These are phyloP conservation scores for Leptinotarsa lineolata DNA, from an alignment of 1,140 invertebrate species.

Conservation along the genomic window DNA sequence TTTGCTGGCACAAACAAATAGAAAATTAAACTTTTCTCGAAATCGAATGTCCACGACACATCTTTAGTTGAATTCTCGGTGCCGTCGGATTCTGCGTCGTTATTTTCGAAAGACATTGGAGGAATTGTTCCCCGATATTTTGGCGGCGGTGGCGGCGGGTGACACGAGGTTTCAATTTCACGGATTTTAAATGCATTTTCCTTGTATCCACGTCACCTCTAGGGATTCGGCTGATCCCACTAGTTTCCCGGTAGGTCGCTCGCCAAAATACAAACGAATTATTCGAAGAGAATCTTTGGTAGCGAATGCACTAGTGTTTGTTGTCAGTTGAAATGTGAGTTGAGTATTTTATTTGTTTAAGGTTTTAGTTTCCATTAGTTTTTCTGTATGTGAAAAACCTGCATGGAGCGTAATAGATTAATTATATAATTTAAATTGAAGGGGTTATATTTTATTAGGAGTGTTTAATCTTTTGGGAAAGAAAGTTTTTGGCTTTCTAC, in stretches of 20 bases:
- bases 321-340: neutral
- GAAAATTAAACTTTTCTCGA: no score
- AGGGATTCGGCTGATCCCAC: constrained; percentile 18
- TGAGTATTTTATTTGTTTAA: neutral
- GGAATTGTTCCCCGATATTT: constrained; percentile 20
- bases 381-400: no score
- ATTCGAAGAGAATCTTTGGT: neutral
- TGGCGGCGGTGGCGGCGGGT: neutral
- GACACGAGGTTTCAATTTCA: constrained; percentile 21
- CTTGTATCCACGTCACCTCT: constrained; percentile 21
- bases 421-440: no score
- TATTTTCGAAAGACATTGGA: constrained; percentile 15
- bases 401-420: no score
- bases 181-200: constrained; percentile 30
- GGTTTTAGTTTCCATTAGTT: no score
- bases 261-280: neutral
- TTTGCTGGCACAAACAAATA: no score
- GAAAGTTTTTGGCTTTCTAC: no score
- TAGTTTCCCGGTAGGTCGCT: constrained; percentile 16
- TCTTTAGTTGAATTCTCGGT: neutral
- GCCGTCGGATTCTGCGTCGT: constrained; percentile 15
- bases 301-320: neutral
- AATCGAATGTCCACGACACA: neutral
- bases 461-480: no score
- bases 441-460: no score